Percentiles rank a stretch among this genome's conserved stretches.
Evolutionary conservation across 2,888 invertebrate species (phyloP).

Genomic region (Axea sp.): DNA sequence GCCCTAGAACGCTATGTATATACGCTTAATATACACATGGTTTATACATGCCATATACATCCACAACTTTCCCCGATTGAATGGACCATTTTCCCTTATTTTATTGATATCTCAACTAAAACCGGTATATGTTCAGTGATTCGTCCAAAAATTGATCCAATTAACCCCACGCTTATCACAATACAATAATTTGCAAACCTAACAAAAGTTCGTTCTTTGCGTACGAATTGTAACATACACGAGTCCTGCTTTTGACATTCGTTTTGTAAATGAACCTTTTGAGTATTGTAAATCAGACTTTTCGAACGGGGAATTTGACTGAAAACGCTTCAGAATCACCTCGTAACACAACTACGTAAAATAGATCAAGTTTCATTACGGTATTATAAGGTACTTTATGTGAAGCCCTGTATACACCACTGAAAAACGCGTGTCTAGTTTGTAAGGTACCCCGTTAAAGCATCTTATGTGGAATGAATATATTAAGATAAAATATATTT

Average conservation of each 20-base stretch:
- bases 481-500: conserved; percentile 75
- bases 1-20: neutral
- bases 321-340: conserved; percentile 42
- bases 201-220: conserved; percentile 22
- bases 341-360: conserved; percentile 48
- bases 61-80: conserved; percentile 23
- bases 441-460: conserved; percentile 75
- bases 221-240: conserved; percentile 32
- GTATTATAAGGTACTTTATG: conserved; percentile 75
- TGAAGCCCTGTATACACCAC: conserved; percentile 74
- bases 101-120: conserved; percentile 36
- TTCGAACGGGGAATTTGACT: conserved; percentile 44
- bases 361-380: conserved; percentile 54
- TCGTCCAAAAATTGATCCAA: conserved; percentile 18
- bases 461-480: conserved; percentile 77
- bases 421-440: conserved; percentile 70
- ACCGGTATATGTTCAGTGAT: conserved; percentile 34
- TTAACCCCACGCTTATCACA: conserved; percentile 27
- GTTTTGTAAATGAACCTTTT: conserved; percentile 35
- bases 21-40: conserved; percentile 13
- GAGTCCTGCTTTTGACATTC: conserved; percentile 14
- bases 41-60: conserved; percentile 15
- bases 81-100: conserved; percentile 40
- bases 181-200: conserved; percentile 27
- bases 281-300: conserved; percentile 67